Percentiles rank a stretch among this genome's conserved stretches.
Evolutionary conservation across 2,888 invertebrate species (phyloP).

Genomic region (Eugnorisma glareosa): DNA sequence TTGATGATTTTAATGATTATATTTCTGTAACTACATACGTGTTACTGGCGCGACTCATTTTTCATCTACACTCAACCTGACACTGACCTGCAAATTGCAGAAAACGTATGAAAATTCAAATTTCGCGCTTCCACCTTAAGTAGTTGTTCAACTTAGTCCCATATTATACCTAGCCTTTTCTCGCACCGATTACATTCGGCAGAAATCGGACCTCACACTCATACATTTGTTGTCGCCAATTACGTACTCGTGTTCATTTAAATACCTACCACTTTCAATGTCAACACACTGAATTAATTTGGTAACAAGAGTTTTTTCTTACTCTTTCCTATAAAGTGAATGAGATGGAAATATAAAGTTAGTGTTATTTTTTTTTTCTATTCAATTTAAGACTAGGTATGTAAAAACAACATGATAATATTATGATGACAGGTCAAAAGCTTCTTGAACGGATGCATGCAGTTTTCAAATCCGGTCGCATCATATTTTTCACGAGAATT

Average conservation of each 20-base stretch:
- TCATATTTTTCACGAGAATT: slow-evolving; percentile 54
- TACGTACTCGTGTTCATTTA: slow-evolving; percentile 30
- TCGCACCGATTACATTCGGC: background rate
- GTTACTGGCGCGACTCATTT: too few relatives aligned
- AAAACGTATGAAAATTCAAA: too few relatives aligned
- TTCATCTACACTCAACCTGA: too few relatives aligned
- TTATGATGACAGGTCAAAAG: slow-evolving; percentile 20
- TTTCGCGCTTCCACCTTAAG: too few relatives aligned
- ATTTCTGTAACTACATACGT: too few relatives aligned
- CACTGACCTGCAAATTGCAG: too few relatives aligned
- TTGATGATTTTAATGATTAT: too few relatives aligned
- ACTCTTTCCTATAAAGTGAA: background rate
- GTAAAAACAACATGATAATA: background rate
- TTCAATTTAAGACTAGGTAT: background rate
- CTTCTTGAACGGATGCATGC: slow-evolving; percentile 49
- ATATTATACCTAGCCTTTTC: slow-evolving; percentile 3
- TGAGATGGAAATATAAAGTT: background rate
- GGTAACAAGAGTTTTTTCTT: slow-evolving; percentile 6
- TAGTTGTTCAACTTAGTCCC: background rate
- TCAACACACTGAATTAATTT: slow-evolving; percentile 21
- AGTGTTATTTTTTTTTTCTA: background rate
- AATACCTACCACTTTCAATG: slow-evolving; percentile 36
- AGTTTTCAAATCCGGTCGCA: slow-evolving; percentile 43
- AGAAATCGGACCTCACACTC: slow-evolving; percentile 17
- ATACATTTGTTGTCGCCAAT: slow-evolving; percentile 20